Conservation (phyloP, 2,797 vertebrate genomes). For the Microctenopoma steveboyesi region DNA sequence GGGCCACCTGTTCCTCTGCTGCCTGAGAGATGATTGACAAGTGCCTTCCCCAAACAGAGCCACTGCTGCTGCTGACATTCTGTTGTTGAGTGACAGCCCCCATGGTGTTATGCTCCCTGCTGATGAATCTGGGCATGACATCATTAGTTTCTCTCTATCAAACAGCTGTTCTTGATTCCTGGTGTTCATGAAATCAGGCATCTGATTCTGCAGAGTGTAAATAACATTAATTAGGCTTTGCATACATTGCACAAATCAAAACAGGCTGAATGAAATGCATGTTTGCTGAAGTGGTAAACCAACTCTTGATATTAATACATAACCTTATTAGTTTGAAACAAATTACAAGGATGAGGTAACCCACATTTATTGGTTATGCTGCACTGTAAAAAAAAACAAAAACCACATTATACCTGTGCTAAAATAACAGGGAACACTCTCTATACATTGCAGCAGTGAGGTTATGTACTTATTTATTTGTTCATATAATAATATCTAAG, state of each 20-base stretch:
- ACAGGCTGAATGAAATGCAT: slow-evolving; percentile 25
- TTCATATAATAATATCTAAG: slow-evolving; percentile 11
- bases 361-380: slow-evolving; percentile 13
- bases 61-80: slow-evolving; percentile 61
- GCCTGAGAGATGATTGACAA: slow-evolving; percentile 78
- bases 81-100: slow-evolving; percentile 75
- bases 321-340: slow-evolving; percentile 19
- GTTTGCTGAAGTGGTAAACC: slow-evolving; percentile 46
- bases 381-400: not conserved
- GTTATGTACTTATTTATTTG: slow-evolving; percentile 3
- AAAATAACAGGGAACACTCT: not conserved
- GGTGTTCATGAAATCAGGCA: slow-evolving; percentile 54
- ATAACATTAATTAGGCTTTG: slow-evolving; percentile 60
- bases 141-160: slow-evolving; percentile 79
- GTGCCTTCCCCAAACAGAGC: slow-evolving; percentile 80
- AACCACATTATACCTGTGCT: not conserved
- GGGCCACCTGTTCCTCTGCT: slow-evolving; percentile 70
- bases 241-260: slow-evolving; percentile 34
- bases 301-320: slow-evolving; percentile 16
- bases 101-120: slow-evolving; percentile 63
- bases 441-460: not conserved
- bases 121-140: slow-evolving; percentile 76
- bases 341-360: slow-evolving; percentile 20
- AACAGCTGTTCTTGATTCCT: slow-evolving; percentile 76
- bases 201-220: slow-evolving; percentile 58